Percentiles rank a stretch among this genome's conserved stretches.
Evolutionary conservation across 2,113 vertebrate species (phyloP).

Genomic region (Atrichornis clamosus): DNA sequence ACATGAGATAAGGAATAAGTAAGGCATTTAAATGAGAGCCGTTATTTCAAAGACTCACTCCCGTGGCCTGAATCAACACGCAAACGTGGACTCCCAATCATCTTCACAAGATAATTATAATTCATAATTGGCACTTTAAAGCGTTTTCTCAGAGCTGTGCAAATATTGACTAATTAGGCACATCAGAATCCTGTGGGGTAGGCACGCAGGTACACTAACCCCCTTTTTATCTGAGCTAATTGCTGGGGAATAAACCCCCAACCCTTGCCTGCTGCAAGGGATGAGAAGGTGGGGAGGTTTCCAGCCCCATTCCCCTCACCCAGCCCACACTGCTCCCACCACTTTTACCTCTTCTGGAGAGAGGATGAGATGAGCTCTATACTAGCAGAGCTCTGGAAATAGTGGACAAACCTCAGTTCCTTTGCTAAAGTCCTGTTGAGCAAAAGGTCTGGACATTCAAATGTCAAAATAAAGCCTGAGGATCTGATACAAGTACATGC

Average conservation of each 20-base stretch:
- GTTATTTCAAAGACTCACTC: conserved; percentile 5
- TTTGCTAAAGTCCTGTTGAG: neutral
- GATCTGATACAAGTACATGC: neutral
- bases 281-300: neutral
- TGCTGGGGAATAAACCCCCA: neutral
- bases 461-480: neutral
- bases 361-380: neutral
- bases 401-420: neutral
- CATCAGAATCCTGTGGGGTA: neutral
- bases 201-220: neutral
- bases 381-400: neutral
- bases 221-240: neutral
- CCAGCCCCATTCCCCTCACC: fast-evolving
- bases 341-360: neutral
- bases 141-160: neutral
- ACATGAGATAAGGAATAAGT: neutral
- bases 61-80: neutral
- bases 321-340: neutral
- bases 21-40: conserved; percentile 9
- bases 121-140: conserved; percentile 40
- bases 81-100: neutral
- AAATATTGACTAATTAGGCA: conserved; percentile 53
- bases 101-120: conserved; percentile 37
- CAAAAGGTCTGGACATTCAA: neutral
- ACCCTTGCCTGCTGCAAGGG: neutral